phyloP scores from a whole-genome alignment of 2,888 invertebrate genomes.

The Nipponacmea schrenckii region DNA sequence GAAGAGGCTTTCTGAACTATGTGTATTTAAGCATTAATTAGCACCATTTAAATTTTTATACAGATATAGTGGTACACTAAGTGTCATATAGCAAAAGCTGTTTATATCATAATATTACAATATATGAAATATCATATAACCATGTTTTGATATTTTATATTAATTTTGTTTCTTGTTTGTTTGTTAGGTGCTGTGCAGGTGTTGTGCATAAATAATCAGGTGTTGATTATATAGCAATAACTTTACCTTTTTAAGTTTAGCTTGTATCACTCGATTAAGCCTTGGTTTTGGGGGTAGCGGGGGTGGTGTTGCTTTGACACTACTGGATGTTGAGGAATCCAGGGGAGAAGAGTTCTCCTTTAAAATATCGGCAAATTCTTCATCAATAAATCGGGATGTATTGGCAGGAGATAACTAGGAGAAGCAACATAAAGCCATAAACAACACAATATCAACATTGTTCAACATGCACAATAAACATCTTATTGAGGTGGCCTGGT shows the following conservation, averaged over 20 bases:
- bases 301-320: background rate
- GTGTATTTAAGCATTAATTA: too few relatives aligned
- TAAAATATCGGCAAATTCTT: conserved; percentile 2
- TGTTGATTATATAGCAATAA: background rate
- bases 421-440: background rate
- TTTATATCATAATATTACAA: too few relatives aligned
- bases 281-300: conserved; percentile 2
- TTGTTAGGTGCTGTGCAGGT: background rate
- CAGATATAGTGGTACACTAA: too few relatives aligned
- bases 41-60: too few relatives aligned
- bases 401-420: background rate
- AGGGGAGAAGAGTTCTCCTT: background rate
- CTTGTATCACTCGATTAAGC: background rate
- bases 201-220: background rate
- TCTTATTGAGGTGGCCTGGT: too few relatives aligned
- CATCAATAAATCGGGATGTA: background rate
- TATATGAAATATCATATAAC: too few relatives aligned
- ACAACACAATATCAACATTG: too few relatives aligned
- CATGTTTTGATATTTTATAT: too few relatives aligned
- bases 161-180: too few relatives aligned
- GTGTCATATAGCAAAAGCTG: too few relatives aligned
- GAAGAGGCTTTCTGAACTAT: too few relatives aligned
- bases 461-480: too few relatives aligned
- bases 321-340: background rate
- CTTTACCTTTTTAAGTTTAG: background rate